Evolutionary conservation across 2,888 invertebrate species (phyloP).

Genomic region (Pterobdella sp.): DNA sequence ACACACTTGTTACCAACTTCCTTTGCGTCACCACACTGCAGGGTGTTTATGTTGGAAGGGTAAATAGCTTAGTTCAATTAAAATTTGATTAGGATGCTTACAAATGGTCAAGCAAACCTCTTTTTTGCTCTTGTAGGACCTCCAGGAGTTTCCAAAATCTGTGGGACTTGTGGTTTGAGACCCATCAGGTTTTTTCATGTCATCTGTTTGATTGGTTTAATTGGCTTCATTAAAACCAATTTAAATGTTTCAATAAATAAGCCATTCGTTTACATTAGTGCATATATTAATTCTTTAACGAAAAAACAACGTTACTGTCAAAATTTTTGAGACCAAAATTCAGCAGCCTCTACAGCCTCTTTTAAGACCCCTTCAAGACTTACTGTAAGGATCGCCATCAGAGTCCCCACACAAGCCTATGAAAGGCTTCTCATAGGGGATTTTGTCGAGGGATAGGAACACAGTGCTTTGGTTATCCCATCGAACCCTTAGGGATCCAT

Average conservation of each 20-base stretch:
- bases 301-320: background rate
- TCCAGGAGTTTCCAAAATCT: slow-evolving; percentile 41
- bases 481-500: slow-evolving; percentile 32
- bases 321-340: background rate
- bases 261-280: background rate
- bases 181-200: slow-evolving; percentile 34
- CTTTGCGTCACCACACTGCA: slow-evolving; percentile 29
- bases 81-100: too few species aligned
- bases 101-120: too few species aligned
- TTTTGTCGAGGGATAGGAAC: slow-evolving; percentile 33
- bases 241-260: too few species aligned
- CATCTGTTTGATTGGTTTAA: slow-evolving; percentile 30
- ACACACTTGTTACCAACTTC: slow-evolving; percentile 22
- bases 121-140: slow-evolving; percentile 27
- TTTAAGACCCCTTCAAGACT: slow-evolving; percentile 14
- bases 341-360: too few species aligned
- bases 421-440: slow-evolving; percentile 7
- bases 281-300: background rate
- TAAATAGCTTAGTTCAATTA: too few species aligned
- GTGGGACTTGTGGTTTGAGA: slow-evolving; percentile 33
- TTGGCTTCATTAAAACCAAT: too few species aligned
- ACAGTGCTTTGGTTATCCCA: slow-evolving; percentile 36
- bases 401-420: slow-evolving; percentile 43
- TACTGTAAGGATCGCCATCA: slow-evolving; percentile 38
- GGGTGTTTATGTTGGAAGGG: too few species aligned